A percentile compares a stretch with the other conserved stretches of the same genome.
phyloP scores from a whole-genome alignment of 2,113 vertebrate genomes.

The Lepisosteus osseus region DNA sequence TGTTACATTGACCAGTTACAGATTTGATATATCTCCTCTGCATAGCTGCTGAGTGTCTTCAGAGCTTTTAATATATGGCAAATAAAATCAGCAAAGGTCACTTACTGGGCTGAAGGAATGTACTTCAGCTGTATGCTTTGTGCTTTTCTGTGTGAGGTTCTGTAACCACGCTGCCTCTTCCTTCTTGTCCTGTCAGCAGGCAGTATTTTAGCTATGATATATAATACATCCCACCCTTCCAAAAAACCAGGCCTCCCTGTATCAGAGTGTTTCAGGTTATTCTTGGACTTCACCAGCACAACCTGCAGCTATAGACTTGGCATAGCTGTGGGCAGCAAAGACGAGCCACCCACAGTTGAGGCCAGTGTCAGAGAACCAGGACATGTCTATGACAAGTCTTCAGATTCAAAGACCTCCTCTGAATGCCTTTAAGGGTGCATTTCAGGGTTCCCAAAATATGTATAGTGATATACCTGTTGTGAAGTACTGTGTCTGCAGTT shows the following conservation, averaged over 20 bases:
- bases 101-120: slow-evolving; percentile 26
- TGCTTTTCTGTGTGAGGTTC: slow-evolving; percentile 15
- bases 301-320: slow-evolving; percentile 22
- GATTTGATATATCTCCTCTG: not conserved
- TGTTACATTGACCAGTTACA: not conserved
- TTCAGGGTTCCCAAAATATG: no score
- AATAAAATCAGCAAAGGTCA: slow-evolving; percentile 33
- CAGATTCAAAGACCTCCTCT: not conserved
- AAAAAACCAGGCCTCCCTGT: slow-evolving; percentile 19
- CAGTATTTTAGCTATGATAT: slow-evolving; percentile 28
- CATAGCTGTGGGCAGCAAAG: slow-evolving; percentile 27
- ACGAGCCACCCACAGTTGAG: slow-evolving; percentile 34
- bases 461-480: no score
- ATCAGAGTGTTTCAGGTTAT: slow-evolving; percentile 20
- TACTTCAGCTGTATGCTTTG: not conserved
- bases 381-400: not conserved
- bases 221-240: slow-evolving; percentile 10
- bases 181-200: slow-evolving; percentile 42
- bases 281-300: slow-evolving; percentile 30
- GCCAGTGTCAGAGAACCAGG: slow-evolving; percentile 18
- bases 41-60: not conserved
- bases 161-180: slow-evolving; percentile 16
- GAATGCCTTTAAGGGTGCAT: not conserved
- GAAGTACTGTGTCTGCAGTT: no score
- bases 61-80: slow-evolving; percentile 21